phyloP scores from a whole-genome alignment of 2,888 invertebrate species.

The Cordylochernes scorpioides region DNA sequence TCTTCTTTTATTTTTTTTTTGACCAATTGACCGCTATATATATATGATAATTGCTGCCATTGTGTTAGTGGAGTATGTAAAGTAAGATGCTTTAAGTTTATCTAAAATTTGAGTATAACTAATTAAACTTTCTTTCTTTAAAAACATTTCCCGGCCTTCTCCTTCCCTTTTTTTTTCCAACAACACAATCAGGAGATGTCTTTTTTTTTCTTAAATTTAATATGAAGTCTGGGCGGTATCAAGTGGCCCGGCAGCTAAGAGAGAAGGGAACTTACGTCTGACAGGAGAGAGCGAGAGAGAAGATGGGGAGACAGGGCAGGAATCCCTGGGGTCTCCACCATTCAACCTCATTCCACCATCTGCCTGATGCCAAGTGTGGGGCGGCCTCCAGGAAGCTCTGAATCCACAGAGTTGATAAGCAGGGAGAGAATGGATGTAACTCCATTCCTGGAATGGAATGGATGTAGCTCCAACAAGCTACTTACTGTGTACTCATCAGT shows the following conservation, averaged over 20 bases:
- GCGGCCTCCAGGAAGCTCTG: constrained; percentile 49
- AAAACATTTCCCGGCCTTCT: too few relatives aligned
- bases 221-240: constrained; percentile 1
- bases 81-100: too few relatives aligned
- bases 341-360: constrained; percentile 36
- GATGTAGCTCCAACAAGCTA: neutral
- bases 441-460: neutral
- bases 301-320: constrained; percentile 74
- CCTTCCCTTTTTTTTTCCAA: too few relatives aligned
- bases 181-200: constrained; percentile 1
- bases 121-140: too few relatives aligned
- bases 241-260: neutral
- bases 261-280: constrained; percentile 43
- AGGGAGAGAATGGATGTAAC: neutral
- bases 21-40: too few relatives aligned
- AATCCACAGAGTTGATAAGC: neutral
- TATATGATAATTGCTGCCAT: too few relatives aligned
- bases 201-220: constrained; percentile 3
- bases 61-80: too few relatives aligned
- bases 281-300: constrained; percentile 84
- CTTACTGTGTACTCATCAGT: neutral
- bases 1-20: too few relatives aligned
- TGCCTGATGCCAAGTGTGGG: constrained; percentile 39
- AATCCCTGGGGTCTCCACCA: constrained; percentile 61
- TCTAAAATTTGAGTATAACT: too few relatives aligned